Evolutionary conservation across 2,888 invertebrate genomes (phyloP), one percentile per base, ranked within the genome.

Genomic region (Drosophila siamana): DNA sequence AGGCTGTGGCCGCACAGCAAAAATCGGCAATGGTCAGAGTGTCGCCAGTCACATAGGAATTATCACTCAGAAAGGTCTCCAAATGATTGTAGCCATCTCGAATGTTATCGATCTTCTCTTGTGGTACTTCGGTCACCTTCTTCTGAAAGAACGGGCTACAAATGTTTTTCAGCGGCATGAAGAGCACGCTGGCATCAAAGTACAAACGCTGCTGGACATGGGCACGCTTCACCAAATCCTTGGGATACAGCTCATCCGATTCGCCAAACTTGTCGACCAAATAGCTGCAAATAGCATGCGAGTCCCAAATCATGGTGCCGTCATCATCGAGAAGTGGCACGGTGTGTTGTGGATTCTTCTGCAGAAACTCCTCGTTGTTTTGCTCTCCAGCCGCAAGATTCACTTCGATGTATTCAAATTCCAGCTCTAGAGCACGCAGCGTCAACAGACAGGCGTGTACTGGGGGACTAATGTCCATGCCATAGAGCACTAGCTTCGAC

Each of bases 341-440:
- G 2, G 90, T 89, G 71, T 94, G 94, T 24, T 94, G 92, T 0
- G 94, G 94, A 84, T 95, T 95, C 73, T 94, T 80, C 43, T 89
- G 77, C 0, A 78, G 43, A 44, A 60, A 91, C 7, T 86, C 89
- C 8, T 80, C 77, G 0, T 52, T 64, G 3, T 61, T 13, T 4
- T 90, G 86, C 47, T 92, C 90, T 0, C 72, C 68, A 1, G 50
- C 24, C n/a, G 57, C 5, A 0, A 87, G 33, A 40, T 88, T 55
- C 0, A 88, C 71, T 9, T 71, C 46, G 11, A 67, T 77, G 44
- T 63, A 85, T 13, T 85, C 74, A 28, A 66, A 88, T 2, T 94
- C 93, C 30, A 95, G 90, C 0, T 94, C 94, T 4, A 95, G 74
- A 7, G 94, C 94, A 67, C 94, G 94, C 2, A 95, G 94, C 0